Evolutionary conservation across 1,140 invertebrate genomes (phyloP), one percentile per base, ranked within the genome.

Genomic region (Zelostemma sp.): DNA sequence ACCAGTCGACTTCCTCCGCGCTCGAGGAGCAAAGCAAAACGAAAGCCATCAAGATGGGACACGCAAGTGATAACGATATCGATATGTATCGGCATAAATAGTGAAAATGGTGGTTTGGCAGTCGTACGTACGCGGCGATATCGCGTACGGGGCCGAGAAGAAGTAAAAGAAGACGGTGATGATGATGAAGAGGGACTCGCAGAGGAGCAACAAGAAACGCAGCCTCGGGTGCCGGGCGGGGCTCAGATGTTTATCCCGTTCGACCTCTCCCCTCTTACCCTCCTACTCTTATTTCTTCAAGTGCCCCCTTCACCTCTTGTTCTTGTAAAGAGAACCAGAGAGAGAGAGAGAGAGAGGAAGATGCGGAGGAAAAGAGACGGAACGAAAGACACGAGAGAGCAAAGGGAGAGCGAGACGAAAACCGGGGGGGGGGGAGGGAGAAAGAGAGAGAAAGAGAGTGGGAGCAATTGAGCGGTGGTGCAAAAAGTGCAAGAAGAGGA

Each of bases 201-300:
- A 75, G 76, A 79, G 75, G 67, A 80, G 75, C 75, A 81, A 80
- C 70, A 75, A 78, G 74, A 80, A 77, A 66, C 53, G 67, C 73
- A 81, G 82, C 80, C 80, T 82, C 81, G 76, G 79, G 82, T 82
- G 80, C 81, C 82, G 82, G 81, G 82, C 81, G 82, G 83, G 80
- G 82, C 82, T 84, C 81, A 80, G 81, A 85, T 82, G 80, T 83
- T 85, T 85, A 84, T 83, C 82, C 81, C 80, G 80, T 76, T 82
- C 82, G 82, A 84, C 81, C 80, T 84, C 83, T 81, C 77, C 77
- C 71, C 68, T 69, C 65, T 65, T 71, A 50, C 55, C 66, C 60
- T 53, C 68, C 51, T 60, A 41, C 49, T 63, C 62, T 59, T 57
- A 64, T 43, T 72, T 63, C 64, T 68, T 72, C 74, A 60, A 49